Base-by-base conservation (phyloP, 2,888 invertebrate species). In the Nomada fucata region DNA sequence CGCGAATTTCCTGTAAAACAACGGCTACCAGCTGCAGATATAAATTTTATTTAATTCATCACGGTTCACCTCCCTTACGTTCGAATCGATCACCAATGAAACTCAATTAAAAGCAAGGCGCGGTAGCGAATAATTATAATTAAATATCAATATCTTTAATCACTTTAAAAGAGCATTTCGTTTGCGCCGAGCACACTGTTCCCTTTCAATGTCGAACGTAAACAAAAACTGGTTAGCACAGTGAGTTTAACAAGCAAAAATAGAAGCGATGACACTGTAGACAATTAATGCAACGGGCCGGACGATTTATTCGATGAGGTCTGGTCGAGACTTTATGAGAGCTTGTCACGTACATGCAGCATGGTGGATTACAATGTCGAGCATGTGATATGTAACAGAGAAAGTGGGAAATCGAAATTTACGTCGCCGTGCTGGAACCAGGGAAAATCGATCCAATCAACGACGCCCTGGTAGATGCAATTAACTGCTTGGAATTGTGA, bases 321-420 rank as follows among this genome's bases (percentile, higher is more conserved):
- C 44, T 70, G 61, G 55, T 15, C 15, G 50, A 52, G 61, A 72
- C 29, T 80, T 55, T 61, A 61, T 47, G 65, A 79, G 26, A 67
- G 71, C 44, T 61, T 76, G 79, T 79, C 79, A 71, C 50, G 61
- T 29, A 36, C 76, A 76, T 71, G 55, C 53, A 29, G 23, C 23
- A n/a, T 36, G 36, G n/a, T 53, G 57, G 69, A 70, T 76, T 76
- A 70, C 67, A 80, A 61, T 63, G 61, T 67, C 36, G 55, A 29
- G 42, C 67, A 26, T 29, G 71, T n/a, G 76, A 65, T 52, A 42
- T 64, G 65, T 72, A 77, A 61, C 69, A 10, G 50, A 53, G 76
- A 70, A 79, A 73, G 78, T 60, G 78, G 60, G 50, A 78, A 78
- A 64, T 68, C 60, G 64, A 73, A 74, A 69, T 64, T 64, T 55